phyloP scores from a whole-genome alignment of 2,888 invertebrate species.

The Stenichneumon culpator region DNA sequence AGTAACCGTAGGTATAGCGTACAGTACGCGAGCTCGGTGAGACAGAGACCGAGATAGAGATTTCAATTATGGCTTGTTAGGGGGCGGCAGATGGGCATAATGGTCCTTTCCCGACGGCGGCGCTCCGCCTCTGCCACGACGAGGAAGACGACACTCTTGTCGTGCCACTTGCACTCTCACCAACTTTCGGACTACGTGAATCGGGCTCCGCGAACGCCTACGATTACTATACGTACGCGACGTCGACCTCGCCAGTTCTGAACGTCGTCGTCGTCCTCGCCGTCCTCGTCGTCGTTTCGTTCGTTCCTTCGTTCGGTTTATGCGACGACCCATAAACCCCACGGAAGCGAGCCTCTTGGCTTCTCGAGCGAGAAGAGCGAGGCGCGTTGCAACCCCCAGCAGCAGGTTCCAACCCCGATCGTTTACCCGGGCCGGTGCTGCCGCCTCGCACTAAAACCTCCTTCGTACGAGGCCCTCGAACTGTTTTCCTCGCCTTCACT shows the following conservation, averaged over 20 bases:
- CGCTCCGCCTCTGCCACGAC: conserved; percentile 32
- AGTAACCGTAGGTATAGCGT: conserved; percentile 28
- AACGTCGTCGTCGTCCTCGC: conserved; percentile 12
- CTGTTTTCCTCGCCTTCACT: conserved; percentile 23
- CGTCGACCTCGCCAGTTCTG: conserved; percentile 12
- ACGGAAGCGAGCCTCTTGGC: conserved; percentile 31
- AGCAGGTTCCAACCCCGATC: conserved; percentile 60
- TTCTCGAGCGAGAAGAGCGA: conserved; percentile 5
- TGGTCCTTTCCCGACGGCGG: conserved; percentile 71
- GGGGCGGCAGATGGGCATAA: conserved; percentile 83
- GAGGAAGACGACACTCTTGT: conserved; percentile 55
- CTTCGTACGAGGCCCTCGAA: conserved; percentile 52
- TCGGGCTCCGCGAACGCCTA: conserved; percentile 52
- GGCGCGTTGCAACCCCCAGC: conserved; percentile 14
- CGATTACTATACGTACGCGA: conserved; percentile 17
- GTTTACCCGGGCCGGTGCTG: conserved; percentile 61
- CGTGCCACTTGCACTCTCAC: conserved; percentile 37
- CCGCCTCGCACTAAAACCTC: conserved; percentile 60
- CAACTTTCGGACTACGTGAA: conserved; percentile 47
- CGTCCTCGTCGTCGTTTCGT: conserved; percentile 19
- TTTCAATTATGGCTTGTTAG: conserved; percentile 85
- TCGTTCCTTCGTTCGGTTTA: conserved; percentile 56
- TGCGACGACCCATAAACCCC: conserved; percentile 57
- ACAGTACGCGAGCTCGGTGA: conserved; percentile 40
- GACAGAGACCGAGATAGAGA: conserved; percentile 76